A percentile compares a stretch with the other conserved stretches of the same genome.
Evolutionary conservation across 2,888 invertebrate species (phyloP).

Genomic region (Cryptosula pallasiana): DNA sequence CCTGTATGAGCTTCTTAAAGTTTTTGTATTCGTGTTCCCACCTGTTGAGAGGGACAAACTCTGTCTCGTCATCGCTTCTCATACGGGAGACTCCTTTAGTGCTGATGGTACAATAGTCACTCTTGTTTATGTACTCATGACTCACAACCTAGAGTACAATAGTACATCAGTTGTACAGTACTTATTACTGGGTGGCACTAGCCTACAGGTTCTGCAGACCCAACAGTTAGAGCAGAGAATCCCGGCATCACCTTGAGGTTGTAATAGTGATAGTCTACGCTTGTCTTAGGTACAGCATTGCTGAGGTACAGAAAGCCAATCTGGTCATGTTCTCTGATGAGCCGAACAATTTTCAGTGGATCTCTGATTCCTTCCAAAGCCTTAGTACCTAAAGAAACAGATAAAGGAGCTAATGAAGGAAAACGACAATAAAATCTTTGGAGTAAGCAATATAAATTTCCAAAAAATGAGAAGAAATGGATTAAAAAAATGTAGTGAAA

Average conservation of each 20-base stretch:
- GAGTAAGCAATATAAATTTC: too few relatives aligned
- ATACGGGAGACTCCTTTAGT: slow-evolving; percentile 73
- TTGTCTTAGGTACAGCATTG: slow-evolving; percentile 52
- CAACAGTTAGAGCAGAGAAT: too few relatives aligned
- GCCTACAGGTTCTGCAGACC: too few relatives aligned
- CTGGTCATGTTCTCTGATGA: slow-evolving; percentile 37
- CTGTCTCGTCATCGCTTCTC: slow-evolving; percentile 62
- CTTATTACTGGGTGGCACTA: too few relatives aligned
- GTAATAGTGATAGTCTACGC: slow-evolving; percentile 53
- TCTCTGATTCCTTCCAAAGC: slow-evolving; percentile 41
- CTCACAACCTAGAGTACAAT: slow-evolving; percentile 72
- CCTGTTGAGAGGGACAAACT: slow-evolving; percentile 69
- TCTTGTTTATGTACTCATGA: slow-evolving; percentile 65
- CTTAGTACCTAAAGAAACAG: slow-evolving; percentile 13
- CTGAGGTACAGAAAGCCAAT: slow-evolving; percentile 67
- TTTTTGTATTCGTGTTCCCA: slow-evolving; percentile 81
- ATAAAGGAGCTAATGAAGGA: not conserved
- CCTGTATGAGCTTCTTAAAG: slow-evolving; percentile 71
- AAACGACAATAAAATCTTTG: too few relatives aligned
- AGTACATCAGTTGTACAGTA: too few relatives aligned
- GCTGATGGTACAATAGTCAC: slow-evolving; percentile 75
- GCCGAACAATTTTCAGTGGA: slow-evolving; percentile 41
- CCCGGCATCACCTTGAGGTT: slow-evolving; percentile 48
- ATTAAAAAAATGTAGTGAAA: too few relatives aligned
- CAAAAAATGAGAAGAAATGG: too few relatives aligned